Percentiles rank a stretch among this genome's conserved stretches.
Evolutionary conservation across 2,888 invertebrate species (phyloP).

Genomic region (Brachyptera risi): DNA sequence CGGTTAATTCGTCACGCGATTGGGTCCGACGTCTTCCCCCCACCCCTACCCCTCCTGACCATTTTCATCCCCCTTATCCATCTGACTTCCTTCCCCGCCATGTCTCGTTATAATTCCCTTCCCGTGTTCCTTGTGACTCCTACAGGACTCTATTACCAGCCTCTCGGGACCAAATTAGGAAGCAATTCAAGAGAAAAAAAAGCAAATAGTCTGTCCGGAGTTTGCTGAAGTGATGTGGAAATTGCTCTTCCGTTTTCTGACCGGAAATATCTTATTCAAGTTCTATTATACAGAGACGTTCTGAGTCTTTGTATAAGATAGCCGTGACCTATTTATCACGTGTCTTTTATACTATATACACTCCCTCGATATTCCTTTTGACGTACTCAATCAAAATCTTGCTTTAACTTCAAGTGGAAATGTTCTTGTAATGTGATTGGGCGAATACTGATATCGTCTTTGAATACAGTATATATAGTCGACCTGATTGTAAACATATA

Average conservation of each 20-base stretch:
- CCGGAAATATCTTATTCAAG: too few relatives aligned
- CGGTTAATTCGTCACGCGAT: not conserved
- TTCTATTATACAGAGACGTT: too few relatives aligned
- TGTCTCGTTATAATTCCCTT: slow-evolving; percentile 9
- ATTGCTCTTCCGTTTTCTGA: not conserved
- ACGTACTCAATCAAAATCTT: too few relatives aligned
- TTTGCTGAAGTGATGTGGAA: not conserved
- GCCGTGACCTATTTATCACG: too few relatives aligned
- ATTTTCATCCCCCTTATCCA: not conserved
- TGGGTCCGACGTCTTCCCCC: not conserved
- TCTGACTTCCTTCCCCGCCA: not conserved
- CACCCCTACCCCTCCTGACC: not conserved
- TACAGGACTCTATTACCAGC: not conserved
- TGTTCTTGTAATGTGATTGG: too few relatives aligned
- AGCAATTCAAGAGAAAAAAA: not conserved
- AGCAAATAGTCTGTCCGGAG: not conserved
- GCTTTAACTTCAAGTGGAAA: too few relatives aligned
- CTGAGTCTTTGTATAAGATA: too few relatives aligned
- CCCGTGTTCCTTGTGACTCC: not conserved
- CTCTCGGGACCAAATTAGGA: slow-evolving; percentile 6
- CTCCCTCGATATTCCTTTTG: too few relatives aligned
- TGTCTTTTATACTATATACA: too few relatives aligned
- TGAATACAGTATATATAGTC: too few relatives aligned
- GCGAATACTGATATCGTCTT: too few relatives aligned
- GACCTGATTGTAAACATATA: too few relatives aligned